Conservation (phyloP, 2,888 invertebrate genomes). For the Ectemnius lituratus region DNA sequence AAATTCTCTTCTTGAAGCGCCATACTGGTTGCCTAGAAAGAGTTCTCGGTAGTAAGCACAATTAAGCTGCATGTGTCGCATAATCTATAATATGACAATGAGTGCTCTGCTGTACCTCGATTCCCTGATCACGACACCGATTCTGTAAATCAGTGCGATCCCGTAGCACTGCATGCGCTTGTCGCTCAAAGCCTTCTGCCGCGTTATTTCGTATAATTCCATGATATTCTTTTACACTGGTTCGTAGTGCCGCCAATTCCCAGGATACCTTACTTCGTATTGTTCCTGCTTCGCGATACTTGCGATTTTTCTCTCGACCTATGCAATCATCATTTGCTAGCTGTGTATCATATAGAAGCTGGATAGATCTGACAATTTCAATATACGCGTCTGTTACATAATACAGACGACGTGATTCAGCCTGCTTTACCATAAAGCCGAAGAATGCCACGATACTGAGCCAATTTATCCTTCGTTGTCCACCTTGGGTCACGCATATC, state of each 20-base stretch:
- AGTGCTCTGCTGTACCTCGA: background rate
- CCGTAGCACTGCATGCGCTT: slow-evolving; percentile 80
- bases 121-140: slow-evolving; percentile 74
- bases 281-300: slow-evolving; percentile 80
- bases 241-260: slow-evolving; percentile 80
- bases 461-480: slow-evolving; percentile 83
- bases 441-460: slow-evolving; percentile 83
- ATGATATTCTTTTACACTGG: slow-evolving; percentile 80
- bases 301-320: slow-evolving; percentile 83
- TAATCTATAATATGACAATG: no score
- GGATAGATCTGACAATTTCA: no score
- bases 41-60: background rate
- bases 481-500: slow-evolving; percentile 83
- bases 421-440: slow-evolving; percentile 80
- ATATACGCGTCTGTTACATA: no score
- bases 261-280: slow-evolving; percentile 79
- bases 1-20: slow-evolving; percentile 79
- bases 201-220: slow-evolving; percentile 81
- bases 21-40: background rate
- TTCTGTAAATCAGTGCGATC: slow-evolving; percentile 81
- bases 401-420: no score
- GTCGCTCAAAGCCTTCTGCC: slow-evolving; percentile 81
- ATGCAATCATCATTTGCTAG: no score
- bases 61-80: no score
- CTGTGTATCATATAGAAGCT: no score